These are phyloP conservation scores for Onychomys arenicola DNA, from an alignment of 2,797 vertebrate species.

Conservation along the genomic window DNA sequence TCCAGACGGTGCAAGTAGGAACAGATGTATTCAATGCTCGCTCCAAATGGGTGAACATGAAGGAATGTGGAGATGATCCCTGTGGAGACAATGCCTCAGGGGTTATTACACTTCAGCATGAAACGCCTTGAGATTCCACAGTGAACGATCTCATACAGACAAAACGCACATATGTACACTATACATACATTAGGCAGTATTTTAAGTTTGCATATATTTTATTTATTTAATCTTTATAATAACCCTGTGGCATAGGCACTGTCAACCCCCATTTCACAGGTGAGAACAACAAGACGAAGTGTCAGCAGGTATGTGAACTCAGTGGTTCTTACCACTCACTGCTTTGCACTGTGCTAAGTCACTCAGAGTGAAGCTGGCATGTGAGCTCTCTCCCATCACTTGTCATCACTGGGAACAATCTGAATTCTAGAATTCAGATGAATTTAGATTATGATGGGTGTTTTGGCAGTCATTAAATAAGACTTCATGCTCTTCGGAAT, in stretches of 20 bases:
- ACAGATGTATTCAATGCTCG: constrained; percentile 97
- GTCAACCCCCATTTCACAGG: constrained; percentile 18
- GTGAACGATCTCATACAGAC: neutral
- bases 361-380: constrained; percentile 45
- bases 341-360: neutral
- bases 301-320: constrained; percentile 31
- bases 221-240: constrained; percentile 32
- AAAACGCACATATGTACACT: neutral
- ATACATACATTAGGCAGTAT: neutral
- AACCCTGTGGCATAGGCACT: neutral
- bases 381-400: neutral
- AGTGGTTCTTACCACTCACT: neutral
- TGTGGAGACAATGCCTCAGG: constrained; percentile 84
- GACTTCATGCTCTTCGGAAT: constrained; percentile 11
- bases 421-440: constrained; percentile 52
- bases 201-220: constrained; percentile 39
- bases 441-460: neutral
- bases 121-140: neutral
- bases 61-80: constrained; percentile 97
- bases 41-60: constrained; percentile 96
- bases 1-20: constrained; percentile 96
- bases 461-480: constrained; percentile 51
- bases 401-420: neutral
- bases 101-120: constrained; percentile 59
- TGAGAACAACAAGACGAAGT: constrained; percentile 15